These are phyloP conservation scores for Lamellibrachia luymesi DNA, from an alignment of 1,140 invertebrate species.

Conservation along the genomic window DNA sequence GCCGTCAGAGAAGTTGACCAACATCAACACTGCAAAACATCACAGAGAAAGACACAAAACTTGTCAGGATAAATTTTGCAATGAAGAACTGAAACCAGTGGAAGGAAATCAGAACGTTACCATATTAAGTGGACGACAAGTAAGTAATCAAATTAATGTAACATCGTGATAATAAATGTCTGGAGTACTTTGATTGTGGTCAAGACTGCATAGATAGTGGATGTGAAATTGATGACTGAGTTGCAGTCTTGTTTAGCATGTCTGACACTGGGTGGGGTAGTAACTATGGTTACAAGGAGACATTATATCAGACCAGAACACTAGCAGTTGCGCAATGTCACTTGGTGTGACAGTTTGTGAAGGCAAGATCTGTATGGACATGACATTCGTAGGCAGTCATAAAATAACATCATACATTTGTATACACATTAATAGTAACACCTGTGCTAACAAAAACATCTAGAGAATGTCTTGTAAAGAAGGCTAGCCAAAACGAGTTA, in stretches of 20 bases:
- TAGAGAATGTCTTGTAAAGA: not conserved
- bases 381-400: not conserved
- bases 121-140: too few relatives aligned
- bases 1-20: too few relatives aligned
- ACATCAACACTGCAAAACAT: too few relatives aligned
- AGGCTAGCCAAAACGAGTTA: not conserved
- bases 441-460: not conserved
- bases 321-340: not conserved
- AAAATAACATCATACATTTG: not conserved
- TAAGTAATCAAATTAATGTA: too few relatives aligned
- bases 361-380: not conserved
- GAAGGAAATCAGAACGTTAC: too few relatives aligned
- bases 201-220: not conserved
- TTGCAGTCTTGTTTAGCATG: not conserved
- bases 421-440: not conserved
- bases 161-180: too few relatives aligned
- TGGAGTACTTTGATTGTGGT: too few relatives aligned
- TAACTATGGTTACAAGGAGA: not conserved
- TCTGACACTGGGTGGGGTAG: not conserved
- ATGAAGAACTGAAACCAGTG: too few relatives aligned
- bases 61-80: too few relatives aligned
- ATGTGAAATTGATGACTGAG: not conserved
- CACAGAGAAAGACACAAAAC: too few relatives aligned
- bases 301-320: not conserved
- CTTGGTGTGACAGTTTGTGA: not conserved